Conservation (phyloP, 2,113 vertebrate genomes). For the Proterorhinus semilunaris region DNA sequence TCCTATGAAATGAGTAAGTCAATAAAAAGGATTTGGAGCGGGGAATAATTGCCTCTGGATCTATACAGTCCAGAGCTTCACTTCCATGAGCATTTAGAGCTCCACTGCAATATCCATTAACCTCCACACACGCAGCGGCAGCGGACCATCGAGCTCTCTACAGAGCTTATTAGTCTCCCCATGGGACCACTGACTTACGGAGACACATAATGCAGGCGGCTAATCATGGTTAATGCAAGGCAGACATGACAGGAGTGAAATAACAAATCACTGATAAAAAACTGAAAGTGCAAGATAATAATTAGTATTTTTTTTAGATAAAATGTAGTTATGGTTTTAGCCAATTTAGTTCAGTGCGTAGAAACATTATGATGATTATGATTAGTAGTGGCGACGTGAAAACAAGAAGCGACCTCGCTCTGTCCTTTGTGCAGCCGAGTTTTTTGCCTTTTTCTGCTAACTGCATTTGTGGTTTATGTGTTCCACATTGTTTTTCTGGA, state of each 20-base stretch:
- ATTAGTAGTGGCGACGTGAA: no score
- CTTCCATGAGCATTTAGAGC: constrained; percentile 8
- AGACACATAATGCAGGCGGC: constrained; percentile 16
- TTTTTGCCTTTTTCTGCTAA: no score
- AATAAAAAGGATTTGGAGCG: constrained; percentile 28
- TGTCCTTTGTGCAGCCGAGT: no score
- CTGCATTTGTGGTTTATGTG: no score
- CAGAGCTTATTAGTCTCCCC: constrained; percentile 30
- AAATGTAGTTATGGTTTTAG: not conserved
- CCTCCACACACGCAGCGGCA: not conserved
- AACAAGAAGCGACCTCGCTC: no score
- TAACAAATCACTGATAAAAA: constrained; percentile 24
- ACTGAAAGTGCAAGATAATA: constrained; percentile 3
- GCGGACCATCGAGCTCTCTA: constrained; percentile 12
- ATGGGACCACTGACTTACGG: constrained; percentile 18
- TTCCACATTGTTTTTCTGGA: no score
- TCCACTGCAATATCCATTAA: constrained; percentile 33
- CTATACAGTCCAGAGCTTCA: constrained; percentile 11
- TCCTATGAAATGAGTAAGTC: constrained; percentile 6
- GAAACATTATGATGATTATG: no score
- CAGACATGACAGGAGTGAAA: not conserved
- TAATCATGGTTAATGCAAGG: constrained; percentile 20
- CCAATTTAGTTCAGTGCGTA: no score
- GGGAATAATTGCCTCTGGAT: constrained; percentile 34
- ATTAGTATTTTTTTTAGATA: constrained; percentile 1